Conservation (phyloP, 2,113 vertebrate genomes). For the Pachycephala philippinensis region DNA sequence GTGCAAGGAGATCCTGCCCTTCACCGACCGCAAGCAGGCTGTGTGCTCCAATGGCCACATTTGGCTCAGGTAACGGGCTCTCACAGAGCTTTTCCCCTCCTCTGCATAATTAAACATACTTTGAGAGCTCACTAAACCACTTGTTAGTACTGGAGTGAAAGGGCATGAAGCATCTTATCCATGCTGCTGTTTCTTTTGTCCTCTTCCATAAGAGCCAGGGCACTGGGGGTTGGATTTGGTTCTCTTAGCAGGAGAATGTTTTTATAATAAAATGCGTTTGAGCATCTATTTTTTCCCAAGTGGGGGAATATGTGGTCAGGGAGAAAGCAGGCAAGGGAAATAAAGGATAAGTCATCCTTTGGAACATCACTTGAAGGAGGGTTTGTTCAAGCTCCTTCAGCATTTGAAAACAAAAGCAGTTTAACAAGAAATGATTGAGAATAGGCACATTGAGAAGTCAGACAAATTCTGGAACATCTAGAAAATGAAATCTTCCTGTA, state of each 20-base stretch:
- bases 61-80: conserved; percentile 86
- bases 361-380: background rate
- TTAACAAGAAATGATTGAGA: background rate
- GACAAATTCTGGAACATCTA: background rate
- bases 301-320: background rate
- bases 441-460: background rate
- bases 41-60: conserved; percentile 90
- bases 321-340: background rate
- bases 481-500: background rate
- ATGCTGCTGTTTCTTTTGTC: background rate
- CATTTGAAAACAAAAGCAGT: background rate
- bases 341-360: background rate
- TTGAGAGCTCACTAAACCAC: background rate
- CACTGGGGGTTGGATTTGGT: background rate
- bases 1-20: conserved; percentile 90
- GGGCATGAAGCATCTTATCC: background rate
- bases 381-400: background rate
- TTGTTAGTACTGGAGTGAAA: background rate
- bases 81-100: background rate
- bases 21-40: conserved; percentile 85
- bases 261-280: background rate
- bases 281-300: background rate
- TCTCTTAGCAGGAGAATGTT: background rate
- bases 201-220: background rate
- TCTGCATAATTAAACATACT: background rate